Base-by-base conservation (phyloP, 1,140 invertebrate genomes). In the Philopotamus ludificatus region DNA sequence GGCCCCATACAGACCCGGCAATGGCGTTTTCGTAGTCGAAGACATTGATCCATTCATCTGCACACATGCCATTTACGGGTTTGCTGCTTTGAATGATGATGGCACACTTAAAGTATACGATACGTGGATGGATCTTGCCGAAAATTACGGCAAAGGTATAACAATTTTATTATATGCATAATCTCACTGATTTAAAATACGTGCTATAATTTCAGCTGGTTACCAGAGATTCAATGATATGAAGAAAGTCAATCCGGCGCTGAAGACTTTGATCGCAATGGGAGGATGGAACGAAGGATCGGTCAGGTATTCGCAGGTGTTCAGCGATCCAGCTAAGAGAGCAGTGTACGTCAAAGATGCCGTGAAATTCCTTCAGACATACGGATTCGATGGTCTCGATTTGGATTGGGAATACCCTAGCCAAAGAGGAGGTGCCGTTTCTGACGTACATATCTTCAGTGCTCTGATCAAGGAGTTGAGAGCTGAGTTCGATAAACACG, bases 391-490 rank as follows among this genome's bases (percentile, higher is more conserved):
- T 75, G 91, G 91, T 1, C 78, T 94, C 0, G 91, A 93, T 73
- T 20, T 93, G 10, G 90, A 93, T 73, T 93, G 90, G 90, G 90
- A 93, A 66, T 92, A 91, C 72, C 90, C 89, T 0, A 82, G 77
- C n/a, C 83, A 86, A 70, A 75, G 88, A 44, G 88, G 88, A 41
- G 85, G 86, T 2, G 76, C 79, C 7, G 58, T 82, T 1, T 73
- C 74, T 2, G 77, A 84, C 70, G 73, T 77, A 1, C 67, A 73
- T 34, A 79, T 85, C 73, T 83, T 79, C 73, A 70, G 81, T 51
- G 72, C 75, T 58, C 67, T 89, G 1, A 60, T 87, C 0, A 81
- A 77, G 59, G 86, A 88, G 71, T 63, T 89, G 0, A 83, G 77
- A 66, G 74, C 77, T 20, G 83, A 77, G 51, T 86, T 89, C 59